Evolutionary conservation across 1,140 invertebrate genomes (phyloP).

Genomic region (Drosophila mayri): DNA sequence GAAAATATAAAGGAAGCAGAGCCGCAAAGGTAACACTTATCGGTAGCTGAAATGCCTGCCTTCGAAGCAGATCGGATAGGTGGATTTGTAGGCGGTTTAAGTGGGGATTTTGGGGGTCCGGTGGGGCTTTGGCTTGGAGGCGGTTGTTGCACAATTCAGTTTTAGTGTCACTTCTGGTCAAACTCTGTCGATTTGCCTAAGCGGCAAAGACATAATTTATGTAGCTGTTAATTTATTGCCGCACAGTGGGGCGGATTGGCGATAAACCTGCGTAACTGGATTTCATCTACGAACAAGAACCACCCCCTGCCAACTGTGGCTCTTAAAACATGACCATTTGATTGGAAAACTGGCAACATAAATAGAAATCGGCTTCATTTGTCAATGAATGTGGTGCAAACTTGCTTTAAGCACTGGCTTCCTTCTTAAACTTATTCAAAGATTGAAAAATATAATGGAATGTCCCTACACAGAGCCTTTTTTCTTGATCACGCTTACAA

Average conservation of each 20-base stretch:
- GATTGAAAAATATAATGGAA: background rate
- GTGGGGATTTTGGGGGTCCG: conserved; percentile 12
- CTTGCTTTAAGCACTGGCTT: background rate
- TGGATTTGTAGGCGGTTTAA: conserved; percentile 58
- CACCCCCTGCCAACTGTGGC: background rate
- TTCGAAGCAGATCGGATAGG: conserved; percentile 38
- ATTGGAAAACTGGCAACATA: background rate
- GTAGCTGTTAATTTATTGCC: conserved; percentile 48
- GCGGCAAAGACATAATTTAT: conserved; percentile 55
- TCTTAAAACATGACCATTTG: background rate
- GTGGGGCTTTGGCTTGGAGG: conserved; percentile 4
- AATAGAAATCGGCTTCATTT: conserved; percentile 3
- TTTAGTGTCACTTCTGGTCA: conserved; percentile 58
- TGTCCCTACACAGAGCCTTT: too few relatives aligned
- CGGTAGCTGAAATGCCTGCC: conserved; percentile 18
- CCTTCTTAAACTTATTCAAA: background rate
- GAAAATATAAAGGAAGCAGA: conserved; percentile 26
- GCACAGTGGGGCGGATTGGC: conserved; percentile 15
- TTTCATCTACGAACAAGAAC: background rate
- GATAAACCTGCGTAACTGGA: conserved; percentile 42
- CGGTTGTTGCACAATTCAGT: conserved; percentile 48
- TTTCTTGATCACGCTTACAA: background rate
- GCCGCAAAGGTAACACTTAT: conserved; percentile 29
- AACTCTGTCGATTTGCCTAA: conserved; percentile 42
- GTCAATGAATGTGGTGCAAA: conserved; percentile 1